Evolutionary conservation across 2,888 invertebrate genomes (phyloP).

Genomic region (Apomyelois bistriatella): DNA sequence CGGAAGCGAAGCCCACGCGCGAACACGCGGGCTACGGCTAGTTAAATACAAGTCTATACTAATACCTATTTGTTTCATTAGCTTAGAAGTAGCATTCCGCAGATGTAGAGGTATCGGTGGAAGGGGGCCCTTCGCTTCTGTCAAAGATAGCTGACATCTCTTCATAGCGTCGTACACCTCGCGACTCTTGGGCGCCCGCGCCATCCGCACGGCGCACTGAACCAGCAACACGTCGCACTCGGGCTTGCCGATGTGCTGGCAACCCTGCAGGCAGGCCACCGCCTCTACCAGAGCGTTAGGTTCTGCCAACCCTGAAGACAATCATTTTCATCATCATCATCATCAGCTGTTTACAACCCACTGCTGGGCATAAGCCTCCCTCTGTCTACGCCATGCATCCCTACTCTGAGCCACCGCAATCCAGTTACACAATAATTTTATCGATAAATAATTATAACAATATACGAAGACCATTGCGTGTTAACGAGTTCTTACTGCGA

Average conservation of each 20-base stretch:
- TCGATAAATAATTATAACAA: too few species aligned
- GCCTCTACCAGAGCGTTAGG: slow-evolving; percentile 83
- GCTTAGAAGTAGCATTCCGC: slow-evolving; percentile 88
- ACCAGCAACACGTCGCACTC: slow-evolving; percentile 89
- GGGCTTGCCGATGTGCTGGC: slow-evolving; percentile 90
- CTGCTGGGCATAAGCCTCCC: too few species aligned
- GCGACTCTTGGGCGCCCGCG: slow-evolving; percentile 86
- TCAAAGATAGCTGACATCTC: slow-evolving; percentile 81
- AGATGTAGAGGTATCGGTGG: slow-evolving; percentile 89
- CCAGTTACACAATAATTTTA: too few species aligned
- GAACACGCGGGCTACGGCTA: too few species aligned
- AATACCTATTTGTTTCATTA: slow-evolving; percentile 87
- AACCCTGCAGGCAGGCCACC: slow-evolving; percentile 87
- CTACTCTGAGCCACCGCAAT: too few species aligned
- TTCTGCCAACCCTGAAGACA: slow-evolving; percentile 81
- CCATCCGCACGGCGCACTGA: slow-evolving; percentile 88
- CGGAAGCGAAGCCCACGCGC: too few species aligned
- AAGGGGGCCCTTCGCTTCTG: slow-evolving; percentile 82
- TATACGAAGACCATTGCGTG: too few species aligned
- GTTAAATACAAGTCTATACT: too few species aligned
- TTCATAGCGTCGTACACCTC: slow-evolving; percentile 81
- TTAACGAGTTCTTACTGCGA: too few species aligned
- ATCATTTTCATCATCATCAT: neutral
- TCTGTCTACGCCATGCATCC: too few species aligned
- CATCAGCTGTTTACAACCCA: neutral